Base-by-base conservation (phyloP, 2,888 invertebrate species). In the Polylopha cassiicola region DNA sequence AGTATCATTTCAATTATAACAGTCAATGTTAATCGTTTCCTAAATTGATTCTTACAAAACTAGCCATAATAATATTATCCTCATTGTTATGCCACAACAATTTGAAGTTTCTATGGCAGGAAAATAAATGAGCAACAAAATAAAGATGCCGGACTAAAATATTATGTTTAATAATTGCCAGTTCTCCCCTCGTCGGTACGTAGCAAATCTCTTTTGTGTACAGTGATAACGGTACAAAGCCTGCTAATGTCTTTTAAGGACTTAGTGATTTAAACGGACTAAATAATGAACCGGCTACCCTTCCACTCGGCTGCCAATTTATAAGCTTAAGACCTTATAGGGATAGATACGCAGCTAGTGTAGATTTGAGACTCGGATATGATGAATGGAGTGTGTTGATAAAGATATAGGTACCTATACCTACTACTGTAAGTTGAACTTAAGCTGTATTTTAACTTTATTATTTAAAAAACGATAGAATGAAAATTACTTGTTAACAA, bases 211-310 rank as follows among this genome's bases (percentile, higher is more conserved):
- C 85, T 76, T 81, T 86, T 85, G 84, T 86, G 78, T 77, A 66
- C 67, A 59, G 64, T 73, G 82, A 85, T 84, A 81, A 74, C 77
- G 73, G 55, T 73, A 81, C 85, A 85, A 84, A 85, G 84, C 79
- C 65, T 70, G 72, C 80, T 84, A 84, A 86, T 84, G 78, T 84
- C 76, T 79, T 85, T 86, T 82, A 84, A 82, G 85, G 84, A 84
- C 86, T 85, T 84, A 82, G 85, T 73, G 80, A 85, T 85, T 86
- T 86, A 85, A 86, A 85, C 82, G 78, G 86, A 84, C 85, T 86
- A 77, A 76, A 80, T 84, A 82, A 86, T 85, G 82, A 82, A 78
- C 69, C 66, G 47, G 59, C 73, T 78, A 80, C 84, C 84, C 82
- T 79, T 79, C 68, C 62, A 55, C 61, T 53, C 47, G 48, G 55